Percentiles rank a stretch among this genome's conserved stretches.
Evolutionary conservation across 2,888 invertebrate genomes (phyloP).

Genomic region (Heliconius sara): DNA sequence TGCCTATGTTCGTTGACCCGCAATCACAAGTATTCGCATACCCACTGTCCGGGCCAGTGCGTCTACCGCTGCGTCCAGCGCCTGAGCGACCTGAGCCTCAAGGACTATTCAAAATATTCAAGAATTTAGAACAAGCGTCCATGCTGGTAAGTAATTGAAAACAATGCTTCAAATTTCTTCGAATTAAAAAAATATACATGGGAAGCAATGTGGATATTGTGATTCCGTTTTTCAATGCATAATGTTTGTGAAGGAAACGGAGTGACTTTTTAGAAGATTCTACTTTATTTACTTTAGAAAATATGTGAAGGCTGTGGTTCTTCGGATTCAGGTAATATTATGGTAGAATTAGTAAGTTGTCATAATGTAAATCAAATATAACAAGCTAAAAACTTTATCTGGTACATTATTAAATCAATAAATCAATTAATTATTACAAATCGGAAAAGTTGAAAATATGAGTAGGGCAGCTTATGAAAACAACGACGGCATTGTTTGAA

Average conservation of each 20-base stretch:
- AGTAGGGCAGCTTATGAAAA: constrained; percentile 2
- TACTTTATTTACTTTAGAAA: too few species aligned
- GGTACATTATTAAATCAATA: neutral
- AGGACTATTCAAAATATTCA: constrained; percentile 55
- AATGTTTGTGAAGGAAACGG: too few species aligned
- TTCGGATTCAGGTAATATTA: neutral
- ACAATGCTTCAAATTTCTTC: neutral
- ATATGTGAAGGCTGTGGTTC: too few species aligned
- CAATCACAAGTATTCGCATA: constrained; percentile 81
- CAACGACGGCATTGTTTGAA: neutral
- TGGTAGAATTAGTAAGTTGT: neutral
- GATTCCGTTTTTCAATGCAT: too few species aligned
- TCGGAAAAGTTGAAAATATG: constrained; percentile 6
- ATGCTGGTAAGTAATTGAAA: constrained; percentile 68
- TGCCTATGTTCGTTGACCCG: constrained; percentile 75
- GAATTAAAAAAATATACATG: neutral
- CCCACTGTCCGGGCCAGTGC: constrained; percentile 77
- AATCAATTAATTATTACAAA: neutral
- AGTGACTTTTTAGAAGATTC: too few species aligned
- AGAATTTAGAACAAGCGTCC: constrained; percentile 68
- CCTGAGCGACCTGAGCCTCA: constrained; percentile 64
- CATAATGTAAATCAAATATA: neutral
- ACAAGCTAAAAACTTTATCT: neutral
- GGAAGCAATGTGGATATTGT: neutral
- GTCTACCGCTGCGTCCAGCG: constrained; percentile 68